phyloP scores from a whole-genome alignment of 92 coral and sea anemone species.

The Epizoanthus illoricatus region DNA sequence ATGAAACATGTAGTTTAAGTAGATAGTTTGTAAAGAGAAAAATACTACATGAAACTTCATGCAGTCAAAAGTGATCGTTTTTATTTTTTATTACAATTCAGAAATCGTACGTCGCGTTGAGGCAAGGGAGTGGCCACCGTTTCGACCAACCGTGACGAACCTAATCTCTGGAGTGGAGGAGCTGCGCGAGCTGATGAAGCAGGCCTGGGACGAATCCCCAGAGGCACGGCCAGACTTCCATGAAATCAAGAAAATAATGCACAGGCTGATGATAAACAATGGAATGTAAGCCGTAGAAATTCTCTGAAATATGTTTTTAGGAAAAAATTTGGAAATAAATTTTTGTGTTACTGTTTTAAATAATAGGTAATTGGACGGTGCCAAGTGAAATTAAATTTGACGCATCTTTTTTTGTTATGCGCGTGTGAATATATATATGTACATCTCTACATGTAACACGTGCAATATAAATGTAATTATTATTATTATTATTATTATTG shows the following conservation, averaged over 20 bases:
- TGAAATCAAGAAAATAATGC: conserved; percentile 88
- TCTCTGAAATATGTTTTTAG: too few species aligned
- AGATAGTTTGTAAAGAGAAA: not conserved
- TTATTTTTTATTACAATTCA: conserved; percentile 11
- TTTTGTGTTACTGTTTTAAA: too few species aligned
- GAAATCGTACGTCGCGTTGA: conserved; percentile 87
- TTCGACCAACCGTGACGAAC: conserved; percentile 90
- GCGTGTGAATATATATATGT: too few species aligned
- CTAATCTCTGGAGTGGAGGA: conserved; percentile 89
- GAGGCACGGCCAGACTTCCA: conserved; percentile 84
- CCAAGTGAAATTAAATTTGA: too few species aligned
- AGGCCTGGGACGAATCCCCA: conserved; percentile 92
- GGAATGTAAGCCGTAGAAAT: conserved; percentile 68
- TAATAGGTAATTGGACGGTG: too few species aligned
- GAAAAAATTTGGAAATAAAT: too few species aligned
- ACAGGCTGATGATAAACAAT: conserved; percentile 82
- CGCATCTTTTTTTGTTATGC: too few species aligned
- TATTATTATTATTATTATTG: too few species aligned
- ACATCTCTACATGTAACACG: too few species aligned
- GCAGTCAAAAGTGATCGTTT: not conserved
- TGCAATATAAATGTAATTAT: too few species aligned
- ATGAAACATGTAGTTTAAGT: not conserved
- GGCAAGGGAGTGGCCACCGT: conserved; percentile 87
- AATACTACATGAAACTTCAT: not conserved
- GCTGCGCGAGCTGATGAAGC: conserved; percentile 91